Evolutionary conservation across 2,113 vertebrate genomes (phyloP), one percentile per base, ranked within the genome.

Genomic region (Conger conger): DNA sequence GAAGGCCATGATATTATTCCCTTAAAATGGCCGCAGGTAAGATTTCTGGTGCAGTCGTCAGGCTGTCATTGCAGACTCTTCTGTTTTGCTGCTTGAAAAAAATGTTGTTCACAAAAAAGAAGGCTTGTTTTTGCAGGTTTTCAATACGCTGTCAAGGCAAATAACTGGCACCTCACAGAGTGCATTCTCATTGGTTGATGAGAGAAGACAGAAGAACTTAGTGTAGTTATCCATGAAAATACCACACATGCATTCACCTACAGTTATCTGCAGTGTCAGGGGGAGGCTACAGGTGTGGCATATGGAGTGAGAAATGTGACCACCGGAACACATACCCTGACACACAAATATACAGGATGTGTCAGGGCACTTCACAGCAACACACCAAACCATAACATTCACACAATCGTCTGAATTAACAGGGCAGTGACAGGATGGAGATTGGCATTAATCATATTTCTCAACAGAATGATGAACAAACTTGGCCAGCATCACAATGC

Each of bases 91-190:
- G 36, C 33, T 33, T 57, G 33, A 35, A 82, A 82, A n/a, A 50
- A 82, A 81, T 81, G 45, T 81, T n/a, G 45, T 82, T 82, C 35
- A 57, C 33, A 50, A 82, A 60, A 82, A n/a, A 82, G 33, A 54
- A 53, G 37, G 53, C 50, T 23, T 57, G 50, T 82, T 82, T 57
- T 36, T 33, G 1, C 13, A 0, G 30, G 50, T 82, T 82, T 60
- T 57, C 80, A 82, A 60, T 82, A 57, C 23, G 30, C 80, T 82
- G 80, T 60, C 80, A 82, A 82, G 35, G 54, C 80, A 20, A 30
- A 82, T 82, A 60, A 82, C 18, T 82, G 80, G 80, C 80, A 54
- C n/a, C n/a, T 0, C 17, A 82, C 50, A 82, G 53, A 60, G 60
- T 60, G 80, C 20, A 27, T 57, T 82, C 30, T 35, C 1, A 33